phyloP scores from a whole-genome alignment of 2,113 vertebrate genomes.

The Sinocyclocheilus maitianheensis region DNA sequence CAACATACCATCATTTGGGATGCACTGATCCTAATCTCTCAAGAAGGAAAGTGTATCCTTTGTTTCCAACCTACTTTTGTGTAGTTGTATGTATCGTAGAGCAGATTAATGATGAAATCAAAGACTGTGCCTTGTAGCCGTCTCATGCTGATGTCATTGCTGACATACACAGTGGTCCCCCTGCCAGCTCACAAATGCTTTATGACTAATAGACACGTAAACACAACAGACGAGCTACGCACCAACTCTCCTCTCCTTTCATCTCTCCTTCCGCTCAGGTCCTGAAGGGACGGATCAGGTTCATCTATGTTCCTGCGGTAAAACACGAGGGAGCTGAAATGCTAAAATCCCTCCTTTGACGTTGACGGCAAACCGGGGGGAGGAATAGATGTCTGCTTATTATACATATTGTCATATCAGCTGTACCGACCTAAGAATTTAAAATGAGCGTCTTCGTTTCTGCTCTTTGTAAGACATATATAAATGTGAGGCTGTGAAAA shows the following conservation, averaged over 20 bases:
- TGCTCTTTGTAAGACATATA: not conserved
- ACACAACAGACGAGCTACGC: slow-evolving; percentile 26
- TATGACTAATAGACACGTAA: slow-evolving; percentile 34
- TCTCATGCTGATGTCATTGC: slow-evolving; percentile 30
- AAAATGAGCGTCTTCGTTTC: not conserved
- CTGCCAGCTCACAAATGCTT: slow-evolving; percentile 21
- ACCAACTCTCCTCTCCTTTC: slow-evolving; percentile 28
- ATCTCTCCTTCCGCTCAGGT: slow-evolving; percentile 20
- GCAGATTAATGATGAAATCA: slow-evolving; percentile 13
- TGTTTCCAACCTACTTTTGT: not conserved
- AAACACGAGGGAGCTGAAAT: slow-evolving; percentile 27
- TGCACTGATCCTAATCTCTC: slow-evolving; percentile 2
- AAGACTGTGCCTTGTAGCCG: slow-evolving; percentile 4
- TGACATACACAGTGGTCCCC: slow-evolving; percentile 18
- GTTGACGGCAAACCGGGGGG: not conserved
- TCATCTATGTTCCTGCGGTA: slow-evolving; percentile 9
- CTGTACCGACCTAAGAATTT: slow-evolving; percentile 1
- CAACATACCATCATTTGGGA: not conserved
- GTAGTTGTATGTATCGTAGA: not conserved
- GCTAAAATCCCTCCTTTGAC: slow-evolving; percentile 34
- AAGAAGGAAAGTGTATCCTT: not conserved
- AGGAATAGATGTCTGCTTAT: slow-evolving; percentile 11
- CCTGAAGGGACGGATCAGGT: slow-evolving; percentile 33
- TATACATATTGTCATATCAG: slow-evolving; percentile 12
- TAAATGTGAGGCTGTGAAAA: not conserved